Conservation (phyloP, 2,797 vertebrate genomes). For the Bryconaethiops microstoma region DNA sequence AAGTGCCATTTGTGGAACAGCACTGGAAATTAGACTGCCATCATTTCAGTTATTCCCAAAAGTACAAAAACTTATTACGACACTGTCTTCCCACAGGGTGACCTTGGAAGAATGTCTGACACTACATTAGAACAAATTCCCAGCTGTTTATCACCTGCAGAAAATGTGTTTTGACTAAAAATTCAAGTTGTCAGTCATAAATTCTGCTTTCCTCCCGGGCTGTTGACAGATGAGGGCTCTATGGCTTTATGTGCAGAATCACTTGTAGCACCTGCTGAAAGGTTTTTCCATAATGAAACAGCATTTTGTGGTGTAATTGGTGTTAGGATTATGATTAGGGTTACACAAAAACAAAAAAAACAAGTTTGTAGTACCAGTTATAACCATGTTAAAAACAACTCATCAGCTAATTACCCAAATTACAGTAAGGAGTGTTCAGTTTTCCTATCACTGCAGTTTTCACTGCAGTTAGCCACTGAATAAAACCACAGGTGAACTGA, state of each 20-base stretch:
- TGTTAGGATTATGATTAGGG: background rate
- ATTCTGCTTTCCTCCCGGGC: background rate
- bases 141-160: slow-evolving; percentile 23
- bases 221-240: slow-evolving; percentile 11
- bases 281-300: background rate
- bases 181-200: slow-evolving; percentile 9
- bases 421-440: slow-evolving; percentile 21
- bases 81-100: slow-evolving; percentile 11
- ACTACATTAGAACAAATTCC: slow-evolving; percentile 27
- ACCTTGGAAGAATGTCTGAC: slow-evolving; percentile 21
- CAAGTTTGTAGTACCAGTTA: slow-evolving; percentile 21
- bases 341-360: too few relatives aligned
- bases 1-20: slow-evolving; percentile 13
- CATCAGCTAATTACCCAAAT: slow-evolving; percentile 26
- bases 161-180: slow-evolving; percentile 22
- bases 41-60: slow-evolving; percentile 23
- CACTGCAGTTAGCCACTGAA: too few relatives aligned
- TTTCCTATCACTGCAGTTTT: slow-evolving; percentile 24
- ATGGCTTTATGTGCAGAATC: background rate
- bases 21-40: background rate
- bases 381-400: slow-evolving; percentile 31
- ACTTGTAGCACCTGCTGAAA: background rate
- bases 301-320: slow-evolving; percentile 15
- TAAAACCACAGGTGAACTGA: too few relatives aligned
- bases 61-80: slow-evolving; percentile 27